Evolutionary conservation across 1,140 invertebrate species (phyloP).

Genomic region (Muscidifurax raptorellus): DNA sequence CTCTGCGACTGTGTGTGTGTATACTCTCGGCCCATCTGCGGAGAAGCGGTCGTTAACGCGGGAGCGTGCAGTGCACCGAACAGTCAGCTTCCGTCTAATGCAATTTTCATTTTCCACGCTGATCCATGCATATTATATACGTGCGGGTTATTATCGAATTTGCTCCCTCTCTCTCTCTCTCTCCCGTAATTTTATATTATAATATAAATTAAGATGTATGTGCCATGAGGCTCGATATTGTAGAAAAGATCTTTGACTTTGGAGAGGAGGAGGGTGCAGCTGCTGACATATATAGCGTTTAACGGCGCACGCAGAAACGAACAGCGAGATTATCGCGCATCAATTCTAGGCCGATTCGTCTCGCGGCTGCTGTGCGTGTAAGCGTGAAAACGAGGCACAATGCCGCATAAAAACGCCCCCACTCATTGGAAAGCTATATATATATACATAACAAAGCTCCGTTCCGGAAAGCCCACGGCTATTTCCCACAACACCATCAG

Average conservation of each 20-base stretch:
- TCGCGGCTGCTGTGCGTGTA: neutral
- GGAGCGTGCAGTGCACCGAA: conserved; percentile 23
- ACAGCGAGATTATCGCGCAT: neutral
- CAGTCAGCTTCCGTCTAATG: conserved; percentile 5
- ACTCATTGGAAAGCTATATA: too few relatives aligned
- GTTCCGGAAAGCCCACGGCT: neutral
- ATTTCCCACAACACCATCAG: neutral
- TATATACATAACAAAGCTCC: too few relatives aligned
- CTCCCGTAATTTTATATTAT: too few relatives aligned
- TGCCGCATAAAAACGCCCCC: neutral
- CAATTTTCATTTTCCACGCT: conserved; percentile 24
- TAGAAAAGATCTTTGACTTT: too few relatives aligned
- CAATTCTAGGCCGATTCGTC: neutral
- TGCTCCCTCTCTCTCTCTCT: neutral
- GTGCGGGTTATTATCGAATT: neutral
- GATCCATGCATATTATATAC: neutral
- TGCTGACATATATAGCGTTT: too few relatives aligned
- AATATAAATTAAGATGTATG: too few relatives aligned
- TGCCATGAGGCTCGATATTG: too few relatives aligned
- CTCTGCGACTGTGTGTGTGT: too few relatives aligned
- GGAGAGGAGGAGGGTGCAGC: too few relatives aligned
- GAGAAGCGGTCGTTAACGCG: conserved; percentile 64
- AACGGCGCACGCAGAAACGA: neutral
- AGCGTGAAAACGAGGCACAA: neutral
- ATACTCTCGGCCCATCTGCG: neutral